Evolutionary conservation across 2,888 invertebrate genomes (phyloP).

Genomic region (Meganola albula): DNA sequence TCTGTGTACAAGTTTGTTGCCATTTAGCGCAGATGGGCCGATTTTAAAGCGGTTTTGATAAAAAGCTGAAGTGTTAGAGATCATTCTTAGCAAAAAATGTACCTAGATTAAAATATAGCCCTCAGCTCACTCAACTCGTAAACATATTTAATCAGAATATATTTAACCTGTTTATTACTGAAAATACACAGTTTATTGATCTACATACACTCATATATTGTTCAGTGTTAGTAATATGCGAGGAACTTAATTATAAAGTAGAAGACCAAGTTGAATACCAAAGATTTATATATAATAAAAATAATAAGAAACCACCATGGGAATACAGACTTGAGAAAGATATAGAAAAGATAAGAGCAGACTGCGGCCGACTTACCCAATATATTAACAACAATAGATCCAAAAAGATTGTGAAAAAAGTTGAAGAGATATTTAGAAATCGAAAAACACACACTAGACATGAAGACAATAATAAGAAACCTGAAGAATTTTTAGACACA

Average conservation of each 20-base stretch:
- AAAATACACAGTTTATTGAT: conserved; percentile 1
- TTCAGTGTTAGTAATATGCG: too few species aligned
- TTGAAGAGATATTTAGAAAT: conserved; percentile 3
- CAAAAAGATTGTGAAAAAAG: background rate
- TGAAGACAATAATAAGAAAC: conserved; percentile 2
- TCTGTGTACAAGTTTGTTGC: too few species aligned
- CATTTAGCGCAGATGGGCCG: too few species aligned
- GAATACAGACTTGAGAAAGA: conserved; percentile 4
- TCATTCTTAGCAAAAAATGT: too few species aligned
- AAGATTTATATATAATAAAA: background rate
- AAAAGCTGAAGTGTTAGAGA: too few species aligned
- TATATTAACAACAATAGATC: conserved; percentile 1
- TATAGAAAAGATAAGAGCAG: background rate
- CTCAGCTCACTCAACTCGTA: too few species aligned
- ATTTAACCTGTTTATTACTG: conserved; percentile 1
- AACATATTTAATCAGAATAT: too few species aligned
- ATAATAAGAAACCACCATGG: conserved; percentile 4
- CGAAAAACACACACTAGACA: conserved; percentile 1
- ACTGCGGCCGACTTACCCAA: background rate
- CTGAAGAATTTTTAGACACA: background rate
- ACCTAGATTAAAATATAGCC: conserved; percentile 2
- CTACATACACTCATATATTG: conserved; percentile 5
- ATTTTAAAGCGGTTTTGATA: too few species aligned
- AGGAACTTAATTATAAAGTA: conserved; percentile 1
- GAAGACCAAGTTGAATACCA: background rate